These are phyloP conservation scores for Drosophila bocki DNA, from an alignment of 1,140 invertebrate genomes.

Conservation along the genomic window DNA sequence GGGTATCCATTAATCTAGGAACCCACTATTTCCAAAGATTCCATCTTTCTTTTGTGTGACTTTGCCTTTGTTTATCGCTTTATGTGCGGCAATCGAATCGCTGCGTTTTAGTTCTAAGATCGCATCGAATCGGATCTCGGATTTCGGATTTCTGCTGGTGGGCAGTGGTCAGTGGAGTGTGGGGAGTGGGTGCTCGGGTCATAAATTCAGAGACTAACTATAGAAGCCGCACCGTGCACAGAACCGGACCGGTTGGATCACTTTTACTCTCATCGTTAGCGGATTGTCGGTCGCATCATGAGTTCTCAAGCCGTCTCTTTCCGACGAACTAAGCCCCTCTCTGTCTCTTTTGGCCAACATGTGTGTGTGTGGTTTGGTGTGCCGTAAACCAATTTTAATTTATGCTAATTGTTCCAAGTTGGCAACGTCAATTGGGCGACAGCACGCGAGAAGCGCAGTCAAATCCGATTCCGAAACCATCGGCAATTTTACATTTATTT, in stretches of 20 bases:
- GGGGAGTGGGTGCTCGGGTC: constrained; percentile 45
- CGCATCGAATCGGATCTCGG: constrained; percentile 35
- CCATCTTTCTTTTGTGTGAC: constrained; percentile 22
- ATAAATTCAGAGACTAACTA: constrained; percentile 76
- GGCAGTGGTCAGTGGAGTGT: constrained; percentile 8
- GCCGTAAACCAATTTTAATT: constrained; percentile 82
- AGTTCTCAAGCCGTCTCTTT: constrained; percentile 26
- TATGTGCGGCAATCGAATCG: constrained; percentile 57
- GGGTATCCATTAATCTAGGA: not conserved
- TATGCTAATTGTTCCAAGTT: constrained; percentile 76
- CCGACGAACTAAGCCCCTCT: not conserved
- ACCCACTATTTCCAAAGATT: not conserved
- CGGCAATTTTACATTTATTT: constrained; percentile 27
- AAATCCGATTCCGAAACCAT: constrained; percentile 54
- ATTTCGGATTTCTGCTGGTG: constrained; percentile 13
- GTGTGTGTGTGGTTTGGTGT: not conserved
- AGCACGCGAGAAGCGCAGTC: constrained; percentile 63
- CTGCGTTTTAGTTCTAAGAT: constrained; percentile 73
- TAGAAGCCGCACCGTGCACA: constrained; percentile 56
- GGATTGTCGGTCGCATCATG: constrained; percentile 60
- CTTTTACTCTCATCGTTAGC: constrained; percentile 79
- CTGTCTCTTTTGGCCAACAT: constrained; percentile 3
- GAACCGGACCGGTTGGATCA: constrained; percentile 71
- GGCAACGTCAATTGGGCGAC: constrained; percentile 66
- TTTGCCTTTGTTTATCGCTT: constrained; percentile 35